Base-by-base conservation (phyloP, 2,113 vertebrate genomes). In the Parus major region DNA sequence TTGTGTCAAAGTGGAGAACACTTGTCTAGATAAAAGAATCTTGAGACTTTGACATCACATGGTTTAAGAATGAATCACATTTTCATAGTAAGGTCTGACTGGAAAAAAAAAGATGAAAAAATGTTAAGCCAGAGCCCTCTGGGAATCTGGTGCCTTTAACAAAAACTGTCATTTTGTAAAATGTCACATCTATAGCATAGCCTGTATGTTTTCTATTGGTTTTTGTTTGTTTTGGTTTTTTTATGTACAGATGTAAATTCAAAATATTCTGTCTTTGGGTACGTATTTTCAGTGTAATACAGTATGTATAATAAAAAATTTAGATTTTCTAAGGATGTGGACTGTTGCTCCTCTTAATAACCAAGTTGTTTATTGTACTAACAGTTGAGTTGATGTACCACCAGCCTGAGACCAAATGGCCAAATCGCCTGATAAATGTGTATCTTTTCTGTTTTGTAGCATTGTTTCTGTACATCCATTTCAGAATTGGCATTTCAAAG, bases 251-350 rank as follows among this genome's bases (percentile, higher is more conserved):
- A 90, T 97, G 95, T 98, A 97, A 97, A 81, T 92, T 93, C 80
- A 61, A 88, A 95, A 90, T 97, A 94, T 78, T 91, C 95, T 90
- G 95, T 94, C 96, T 96, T 93, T 56, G 83, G 95, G 96, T 88
- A 85, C 91, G 93, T 95, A 96, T 97, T 97, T 97, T 96, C 97
- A 94, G 79, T 97, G 97, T 97, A 97, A 96, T 95, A 95, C 96
- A 73, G 69, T 94, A 96, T 96, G 96, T 96, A 97, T 90, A 94
- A 98, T 98, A 98, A 98, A 98, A 90, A 96, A 84, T 96, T 78
- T 92, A 97, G 97, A 96, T 98, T 98, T 98, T 98, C 92, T 98
- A 98, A 97, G 95, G 91, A 96, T 87, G 68, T 36, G 17, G 80
- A 49, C 60, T 81, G 52, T 28, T 70, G 11, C 3, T 88, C 1